Evolutionary conservation across 37 sponge, comb jelly and placozoan genomes (phyloP).

Genomic region (Eunapius fragilis): DNA sequence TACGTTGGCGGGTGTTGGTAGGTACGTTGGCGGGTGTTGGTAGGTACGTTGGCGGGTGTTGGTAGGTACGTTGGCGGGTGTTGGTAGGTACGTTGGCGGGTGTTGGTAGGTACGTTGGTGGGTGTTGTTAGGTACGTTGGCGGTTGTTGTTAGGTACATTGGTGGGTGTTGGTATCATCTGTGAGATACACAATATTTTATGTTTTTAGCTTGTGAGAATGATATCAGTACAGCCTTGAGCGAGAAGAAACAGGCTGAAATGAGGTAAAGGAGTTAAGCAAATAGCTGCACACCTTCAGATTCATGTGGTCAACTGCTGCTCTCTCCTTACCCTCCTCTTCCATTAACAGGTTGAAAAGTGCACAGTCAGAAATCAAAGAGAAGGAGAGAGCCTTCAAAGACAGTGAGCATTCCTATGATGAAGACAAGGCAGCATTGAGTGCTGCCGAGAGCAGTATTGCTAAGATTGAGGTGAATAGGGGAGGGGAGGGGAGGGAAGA

Average conservation of each 20-base stretch:
- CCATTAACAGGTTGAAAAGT: conserved; percentile 47
- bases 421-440: conserved; percentile 62
- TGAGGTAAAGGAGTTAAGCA: conserved; percentile 56
- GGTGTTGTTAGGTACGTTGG: too few relatives aligned
- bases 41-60: too few relatives aligned
- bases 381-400: conserved; percentile 63
- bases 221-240: conserved; percentile 73
- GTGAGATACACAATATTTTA: background rate
- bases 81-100: too few relatives aligned
- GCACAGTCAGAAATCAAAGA: conserved; percentile 78
- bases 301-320: too few relatives aligned
- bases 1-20: too few relatives aligned
- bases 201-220: conserved; percentile 69
- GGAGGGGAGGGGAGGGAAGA: background rate
- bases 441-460: conserved; percentile 43
- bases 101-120: too few relatives aligned
- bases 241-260: conserved; percentile 82
- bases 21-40: too few relatives aligned
- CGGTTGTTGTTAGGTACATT: too few relatives aligned
- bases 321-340: too few relatives aligned
- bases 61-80: too few relatives aligned
- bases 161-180: background rate
- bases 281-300: background rate
- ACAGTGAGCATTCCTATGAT: conserved; percentile 60
- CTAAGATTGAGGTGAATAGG: conserved; percentile 43